Conservation (phyloP, 2,113 vertebrate genomes). For the Ctenodactylus gundi region DNA sequence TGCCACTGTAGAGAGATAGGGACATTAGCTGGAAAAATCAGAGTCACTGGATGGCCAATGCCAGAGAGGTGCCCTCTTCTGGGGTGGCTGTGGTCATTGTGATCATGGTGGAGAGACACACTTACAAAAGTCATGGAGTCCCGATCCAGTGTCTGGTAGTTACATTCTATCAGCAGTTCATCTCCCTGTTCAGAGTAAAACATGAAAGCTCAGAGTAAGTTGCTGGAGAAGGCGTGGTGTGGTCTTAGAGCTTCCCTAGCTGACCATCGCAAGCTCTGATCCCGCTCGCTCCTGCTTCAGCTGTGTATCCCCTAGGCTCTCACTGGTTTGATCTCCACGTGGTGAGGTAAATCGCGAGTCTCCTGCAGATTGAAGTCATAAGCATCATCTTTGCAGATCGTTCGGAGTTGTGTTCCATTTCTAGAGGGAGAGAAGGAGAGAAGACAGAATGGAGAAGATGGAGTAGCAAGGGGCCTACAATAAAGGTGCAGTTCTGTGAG, state of each 20-base stretch:
- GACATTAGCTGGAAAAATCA: background rate
- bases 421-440: slow-evolving; percentile 67
- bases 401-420: slow-evolving; percentile 83
- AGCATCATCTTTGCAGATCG: slow-evolving; percentile 84
- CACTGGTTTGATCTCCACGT: slow-evolving; percentile 79
- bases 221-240: fast-evolving
- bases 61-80: background rate
- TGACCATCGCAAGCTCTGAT: fast-evolving
- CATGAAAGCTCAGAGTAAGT: background rate
- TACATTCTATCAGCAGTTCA: slow-evolving; percentile 79
- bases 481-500: background rate
- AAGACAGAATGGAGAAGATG: background rate
- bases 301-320: background rate
- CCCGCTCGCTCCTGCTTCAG: fast-evolving
- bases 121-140: slow-evolving; percentile 79
- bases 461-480: fast-evolving
- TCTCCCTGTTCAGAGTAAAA: slow-evolving; percentile 75
- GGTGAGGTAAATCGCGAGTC: slow-evolving; percentile 75
- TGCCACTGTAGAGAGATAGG: background rate
- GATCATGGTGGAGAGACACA: background rate
- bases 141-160: slow-evolving; percentile 72
- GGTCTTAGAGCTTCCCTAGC: background rate
- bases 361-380: slow-evolving; percentile 89
- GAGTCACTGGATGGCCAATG: background rate
- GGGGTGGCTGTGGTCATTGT: background rate